phyloP scores from a whole-genome alignment of 2,113 vertebrate species.

The Probosciger aterrimus region DNA sequence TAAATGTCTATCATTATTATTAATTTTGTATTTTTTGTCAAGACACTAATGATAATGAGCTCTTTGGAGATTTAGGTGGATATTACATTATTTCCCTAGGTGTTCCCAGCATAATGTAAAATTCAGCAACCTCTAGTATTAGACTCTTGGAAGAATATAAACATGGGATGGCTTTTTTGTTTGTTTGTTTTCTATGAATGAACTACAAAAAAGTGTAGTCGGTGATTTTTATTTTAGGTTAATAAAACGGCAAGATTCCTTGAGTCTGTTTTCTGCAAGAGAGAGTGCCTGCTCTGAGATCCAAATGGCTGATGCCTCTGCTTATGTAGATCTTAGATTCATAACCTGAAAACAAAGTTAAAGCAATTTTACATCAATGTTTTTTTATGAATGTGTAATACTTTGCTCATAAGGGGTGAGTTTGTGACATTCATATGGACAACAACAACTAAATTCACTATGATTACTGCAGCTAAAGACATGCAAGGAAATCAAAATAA shows the following conservation, averaged over 20 bases:
- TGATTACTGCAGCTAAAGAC: not conserved
- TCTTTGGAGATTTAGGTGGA: constrained; percentile 20
- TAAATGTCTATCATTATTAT: constrained; percentile 26
- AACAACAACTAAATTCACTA: not conserved
- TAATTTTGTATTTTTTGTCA: constrained; percentile 21
- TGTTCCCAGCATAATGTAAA: not conserved
- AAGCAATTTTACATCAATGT: not conserved
- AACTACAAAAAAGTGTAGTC: not conserved
- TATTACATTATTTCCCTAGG: constrained; percentile 20
- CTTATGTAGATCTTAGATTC: not conserved
- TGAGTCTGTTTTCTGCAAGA: not conserved
- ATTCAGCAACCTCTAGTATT: not conserved
- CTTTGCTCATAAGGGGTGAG: not conserved
- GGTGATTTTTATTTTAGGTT: not conserved
- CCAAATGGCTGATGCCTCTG: not conserved
- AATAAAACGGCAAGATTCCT: not conserved
- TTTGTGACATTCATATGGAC: not conserved
- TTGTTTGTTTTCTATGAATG: not conserved
- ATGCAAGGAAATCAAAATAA: not conserved
- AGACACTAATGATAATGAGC: not conserved
- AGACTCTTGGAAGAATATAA: not conserved
- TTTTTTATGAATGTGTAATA: not conserved
- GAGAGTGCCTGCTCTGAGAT: not conserved
- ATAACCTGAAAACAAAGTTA: not conserved
- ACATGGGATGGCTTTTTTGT: not conserved